A percentile compares a stretch with the other conserved stretches of the same genome.
Conservation (phyloP, 2,113 vertebrate species). For the Siphamia tubifer region DNA sequence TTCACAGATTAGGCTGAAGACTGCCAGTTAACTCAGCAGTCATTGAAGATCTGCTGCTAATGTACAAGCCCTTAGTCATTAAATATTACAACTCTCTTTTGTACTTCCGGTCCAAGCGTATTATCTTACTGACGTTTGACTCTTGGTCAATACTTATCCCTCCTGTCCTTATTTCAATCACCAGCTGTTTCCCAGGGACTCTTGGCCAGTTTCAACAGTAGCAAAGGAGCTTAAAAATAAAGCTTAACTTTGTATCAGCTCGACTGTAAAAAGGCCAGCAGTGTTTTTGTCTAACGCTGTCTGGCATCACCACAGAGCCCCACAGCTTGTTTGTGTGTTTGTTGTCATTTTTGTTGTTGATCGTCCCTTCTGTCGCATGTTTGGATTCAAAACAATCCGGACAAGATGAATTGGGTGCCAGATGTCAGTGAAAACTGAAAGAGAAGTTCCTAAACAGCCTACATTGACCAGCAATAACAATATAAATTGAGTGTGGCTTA, state of each 20-base stretch:
- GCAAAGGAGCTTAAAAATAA: conserved; percentile 9
- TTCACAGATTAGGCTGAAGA: no score
- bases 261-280: neutral
- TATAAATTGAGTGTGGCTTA: neutral
- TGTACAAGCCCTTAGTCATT: conserved; percentile 14
- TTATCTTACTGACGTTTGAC: neutral
- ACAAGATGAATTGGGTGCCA: conserved; percentile 46
- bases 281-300: neutral
- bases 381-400: conserved; percentile 66
- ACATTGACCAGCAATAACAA: conserved; percentile 32
- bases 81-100: conserved; percentile 21
- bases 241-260: conserved; percentile 1
- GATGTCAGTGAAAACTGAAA: conserved; percentile 36
- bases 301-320: conserved; percentile 8
- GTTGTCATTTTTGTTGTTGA: conserved; percentile 26
- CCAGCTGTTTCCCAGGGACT: neutral
- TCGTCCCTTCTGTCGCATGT: conserved; percentile 57
- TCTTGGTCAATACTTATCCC: conserved; percentile 5
- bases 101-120: conserved; percentile 4
- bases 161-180: neutral
- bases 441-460: conserved; percentile 3
- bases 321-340: conserved; percentile 41
- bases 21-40: conserved; percentile 21
- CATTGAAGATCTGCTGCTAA: conserved; percentile 46
- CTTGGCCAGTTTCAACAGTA: conserved; percentile 7